Percentiles rank a stretch among this genome's conserved stretches.
phyloP scores from a whole-genome alignment of 2,888 invertebrate genomes.

The Oscheius sp. region DNA sequence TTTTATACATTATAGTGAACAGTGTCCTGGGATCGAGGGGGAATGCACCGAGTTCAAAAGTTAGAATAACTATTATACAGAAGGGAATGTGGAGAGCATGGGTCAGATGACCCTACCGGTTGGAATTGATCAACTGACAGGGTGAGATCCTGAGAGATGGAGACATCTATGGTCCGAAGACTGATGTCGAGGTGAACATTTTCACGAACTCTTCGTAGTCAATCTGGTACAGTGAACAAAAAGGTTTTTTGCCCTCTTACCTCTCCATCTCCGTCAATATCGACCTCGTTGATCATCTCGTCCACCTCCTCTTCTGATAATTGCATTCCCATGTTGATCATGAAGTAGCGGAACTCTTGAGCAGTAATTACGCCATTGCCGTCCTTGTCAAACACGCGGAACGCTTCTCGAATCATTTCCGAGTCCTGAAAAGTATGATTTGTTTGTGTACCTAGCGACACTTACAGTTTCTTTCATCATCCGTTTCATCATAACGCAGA shows the following conservation, averaged over 20 bases:
- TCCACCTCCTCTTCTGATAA: conserved; percentile 73
- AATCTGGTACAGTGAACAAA: neutral
- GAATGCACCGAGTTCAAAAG: neutral
- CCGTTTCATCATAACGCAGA: conserved; percentile 73
- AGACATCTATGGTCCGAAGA: conserved; percentile 4
- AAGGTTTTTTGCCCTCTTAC: no score
- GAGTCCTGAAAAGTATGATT: conserved; percentile 43
- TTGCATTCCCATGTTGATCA: conserved; percentile 73
- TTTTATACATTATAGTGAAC: conserved; percentile 9
- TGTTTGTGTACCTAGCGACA: conserved; percentile 42
- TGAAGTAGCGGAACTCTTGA: conserved; percentile 70
- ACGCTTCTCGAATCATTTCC: conserved; percentile 73
- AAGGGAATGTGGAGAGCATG: neutral
- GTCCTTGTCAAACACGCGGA: conserved; percentile 72
- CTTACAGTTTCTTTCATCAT: no score
- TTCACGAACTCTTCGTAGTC: conserved; percentile 33
- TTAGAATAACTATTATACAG: neutral
- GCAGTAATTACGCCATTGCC: conserved; percentile 71
- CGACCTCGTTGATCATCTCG: conserved; percentile 70
- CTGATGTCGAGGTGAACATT: conserved; percentile 27
- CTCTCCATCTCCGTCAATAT: conserved; percentile 60
- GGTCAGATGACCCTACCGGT: conserved; percentile 15
- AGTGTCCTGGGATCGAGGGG: conserved; percentile 8
- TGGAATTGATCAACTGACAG: no score
- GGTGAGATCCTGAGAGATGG: no score